Evolutionary conservation across 2,888 invertebrate genomes (phyloP), one percentile per base, ranked within the genome.

Genomic region (Brenthis daphne): DNA sequence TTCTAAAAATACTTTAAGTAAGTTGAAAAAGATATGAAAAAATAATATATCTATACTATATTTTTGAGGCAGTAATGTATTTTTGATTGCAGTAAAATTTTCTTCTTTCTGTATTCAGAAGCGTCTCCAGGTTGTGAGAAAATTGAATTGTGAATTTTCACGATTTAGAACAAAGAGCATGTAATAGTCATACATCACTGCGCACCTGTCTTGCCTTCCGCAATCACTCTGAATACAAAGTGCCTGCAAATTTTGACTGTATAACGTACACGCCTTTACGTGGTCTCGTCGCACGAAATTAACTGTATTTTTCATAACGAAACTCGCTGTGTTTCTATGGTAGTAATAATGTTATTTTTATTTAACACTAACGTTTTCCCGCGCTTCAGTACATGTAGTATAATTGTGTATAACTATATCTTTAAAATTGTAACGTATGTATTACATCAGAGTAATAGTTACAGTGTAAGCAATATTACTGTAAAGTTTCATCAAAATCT

Each of bases 121-220:
- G 53, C 60, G 55, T 57, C 48, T 14, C 12, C 51, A 57, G 37
- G 54, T 72, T 43, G 61, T 6, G 60, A 65, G 67, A 68, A 73
- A 76, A 77, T 77, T 76, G 77, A 75, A 76, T 77, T 71, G 70
- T 70, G 73, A 74, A 74, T 76, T 75, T 71, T 67, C 73, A 65
- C 67, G 72, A 69, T 70, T 69, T 69, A 70, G 75, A 77, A 79
- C 80, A 79, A 77, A 79, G 81, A 78, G 77, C 79, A 75, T 77
- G 78, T 78, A 79, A 76, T 74, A 75, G 72, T 77, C 77, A 78
- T 85, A 80, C 76, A 81, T 85, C 84, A 85, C 75, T 70, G 74
- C 67, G 74, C 79, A 82, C 81, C 81, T 84, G 84, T 80, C 82
- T 79, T 71, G 65, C 70, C 68, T 69, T 69, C 54, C 64, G 69